Evolutionary conservation across 2,888 invertebrate species (phyloP).

Genomic region (Pardosa pseudoannulata): DNA sequence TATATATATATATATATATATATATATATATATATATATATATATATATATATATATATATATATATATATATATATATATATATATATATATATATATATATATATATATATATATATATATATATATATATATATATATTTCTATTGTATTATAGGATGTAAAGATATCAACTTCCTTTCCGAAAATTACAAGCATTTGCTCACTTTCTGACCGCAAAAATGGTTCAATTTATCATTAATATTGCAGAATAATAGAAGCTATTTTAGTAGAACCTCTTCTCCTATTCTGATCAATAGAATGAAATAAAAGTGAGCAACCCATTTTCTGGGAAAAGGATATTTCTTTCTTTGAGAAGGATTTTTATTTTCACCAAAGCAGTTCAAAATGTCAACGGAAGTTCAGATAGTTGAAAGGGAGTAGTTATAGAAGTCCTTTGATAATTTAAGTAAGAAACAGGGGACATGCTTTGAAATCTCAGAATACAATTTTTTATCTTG

Average conservation of each 20-base stretch:
- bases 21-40: too few relatives aligned
- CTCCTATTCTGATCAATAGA: background rate
- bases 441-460: background rate
- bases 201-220: background rate
- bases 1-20: too few relatives aligned
- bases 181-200: background rate
- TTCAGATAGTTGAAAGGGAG: background rate
- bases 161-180: too few relatives aligned
- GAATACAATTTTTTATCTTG: too few relatives aligned
- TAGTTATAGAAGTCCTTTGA: background rate
- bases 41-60: too few relatives aligned
- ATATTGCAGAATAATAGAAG: background rate
- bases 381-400: conserved; percentile 6
- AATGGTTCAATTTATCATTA: background rate
- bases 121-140: too few relatives aligned
- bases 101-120: too few relatives aligned
- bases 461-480: too few relatives aligned
- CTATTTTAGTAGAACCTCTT: background rate
- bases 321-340: background rate
- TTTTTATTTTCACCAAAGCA: background rate
- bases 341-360: background rate
- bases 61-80: too few relatives aligned
- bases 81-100: too few relatives aligned
- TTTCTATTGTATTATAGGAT: too few relatives aligned
- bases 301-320: background rate